Base-by-base conservation (phyloP, 2,113 vertebrate genomes). In the Euleptes europaea region DNA sequence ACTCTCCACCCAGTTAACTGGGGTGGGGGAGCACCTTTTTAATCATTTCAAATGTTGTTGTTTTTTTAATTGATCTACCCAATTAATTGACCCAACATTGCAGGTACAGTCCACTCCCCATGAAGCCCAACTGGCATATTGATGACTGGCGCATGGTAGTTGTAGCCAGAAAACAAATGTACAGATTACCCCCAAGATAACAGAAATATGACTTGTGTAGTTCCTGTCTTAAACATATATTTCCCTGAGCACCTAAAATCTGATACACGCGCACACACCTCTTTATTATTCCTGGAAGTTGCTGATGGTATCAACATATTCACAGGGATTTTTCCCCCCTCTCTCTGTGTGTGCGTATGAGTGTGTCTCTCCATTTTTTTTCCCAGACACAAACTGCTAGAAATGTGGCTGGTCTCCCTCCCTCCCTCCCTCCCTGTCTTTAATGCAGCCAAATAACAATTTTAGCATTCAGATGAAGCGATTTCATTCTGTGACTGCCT, bases 391-490 rank as follows among this genome's bases (percentile, higher is more conserved):
- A 96, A 96, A 96, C 95, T 94, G 95, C 95, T 92, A 95, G 93
- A 95, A 95, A 93, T 94, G 96, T 93, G 66, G 10, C 40, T 71
- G 83, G 33, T 65, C 40, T 63, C 66, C 57, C 93, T 92, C 96
- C 95, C 96, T 96, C 95, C 94, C 88, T 69, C 94, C 96, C 94
- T 96, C 94, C 94, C 95, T 96, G 95, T 94, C 95, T 96, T 96
- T 97, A 97, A 97, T 96, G 97, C 96, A 96, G 96, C 95, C 95
- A 97, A 97, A 97, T 97, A 97, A 97, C 97, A 97, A 97, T 97
- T 97, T 97, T 97, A 97, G 97, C 97, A 97, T 97, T 97, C 97
- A 97, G 97, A 97, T 97, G 97, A 97, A 97, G 96, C 95, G 96
- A 96, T 97, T 97, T 95, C 97, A 95, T 97, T 96, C 96, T 97